Evolutionary conservation across 2,113 vertebrate species (phyloP).

Genomic region (Acanthochromis polyacanthus): DNA sequence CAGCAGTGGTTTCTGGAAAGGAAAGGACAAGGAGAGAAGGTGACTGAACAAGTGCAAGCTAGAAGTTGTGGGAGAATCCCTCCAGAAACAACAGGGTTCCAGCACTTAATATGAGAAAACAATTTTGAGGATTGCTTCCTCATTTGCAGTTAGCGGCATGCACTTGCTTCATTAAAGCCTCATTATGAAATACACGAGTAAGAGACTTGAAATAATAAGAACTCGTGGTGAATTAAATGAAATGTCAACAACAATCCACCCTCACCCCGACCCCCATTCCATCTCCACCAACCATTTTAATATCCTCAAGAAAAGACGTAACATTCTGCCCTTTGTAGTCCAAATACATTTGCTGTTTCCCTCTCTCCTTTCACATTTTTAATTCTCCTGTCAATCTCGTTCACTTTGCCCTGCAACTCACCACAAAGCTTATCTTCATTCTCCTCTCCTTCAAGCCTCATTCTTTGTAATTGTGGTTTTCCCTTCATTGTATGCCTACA

Average conservation of each 20-base stretch:
- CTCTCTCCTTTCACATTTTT: conserved; percentile 30
- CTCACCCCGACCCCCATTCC: neutral
- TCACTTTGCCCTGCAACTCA: conserved; percentile 10
- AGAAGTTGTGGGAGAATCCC: neutral
- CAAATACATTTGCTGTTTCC: conserved; percentile 13
- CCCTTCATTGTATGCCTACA: neutral
- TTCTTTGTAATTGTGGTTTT: neutral
- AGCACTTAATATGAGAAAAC: conserved; percentile 24
- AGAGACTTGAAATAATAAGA: conserved; percentile 53
- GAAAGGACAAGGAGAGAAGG: neutral
- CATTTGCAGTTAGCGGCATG: conserved; percentile 41
- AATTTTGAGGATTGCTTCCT: conserved; percentile 31
- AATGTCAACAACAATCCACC: conserved; percentile 53
- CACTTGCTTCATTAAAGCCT: conserved; percentile 52
- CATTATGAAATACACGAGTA: conserved; percentile 48
- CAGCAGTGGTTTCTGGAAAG: neutral
- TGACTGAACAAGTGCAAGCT: neutral
- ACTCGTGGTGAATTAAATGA: conserved; percentile 48
- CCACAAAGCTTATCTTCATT: conserved; percentile 23
- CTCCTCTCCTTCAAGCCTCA: conserved; percentile 6
- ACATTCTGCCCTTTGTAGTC: conserved; percentile 30
- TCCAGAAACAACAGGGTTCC: neutral
- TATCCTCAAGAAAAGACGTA: neutral
- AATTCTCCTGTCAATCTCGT: conserved; percentile 30
- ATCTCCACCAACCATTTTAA: conserved; percentile 9